Evolutionary conservation across 2,888 invertebrate species (phyloP).

Genomic region (Panopea generosa): DNA sequence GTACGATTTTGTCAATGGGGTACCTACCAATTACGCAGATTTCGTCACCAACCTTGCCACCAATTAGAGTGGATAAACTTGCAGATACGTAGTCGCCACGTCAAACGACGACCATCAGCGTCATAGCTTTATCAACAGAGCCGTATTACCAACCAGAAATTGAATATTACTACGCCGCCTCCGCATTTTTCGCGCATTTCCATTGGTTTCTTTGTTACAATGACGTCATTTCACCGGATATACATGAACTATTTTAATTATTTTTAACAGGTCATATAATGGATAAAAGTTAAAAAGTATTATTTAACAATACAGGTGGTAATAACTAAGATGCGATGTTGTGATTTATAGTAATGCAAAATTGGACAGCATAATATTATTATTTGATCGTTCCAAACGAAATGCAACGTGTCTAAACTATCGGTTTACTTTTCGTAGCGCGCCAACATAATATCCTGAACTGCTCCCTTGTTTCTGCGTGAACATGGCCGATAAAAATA

Average conservation of each 20-base stretch:
- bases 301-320: no score
- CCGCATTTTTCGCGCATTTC: not conserved
- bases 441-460: no score
- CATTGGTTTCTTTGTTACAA: constrained; percentile 33
- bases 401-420: no score
- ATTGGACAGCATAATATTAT: no score
- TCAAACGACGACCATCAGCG: constrained; percentile 84
- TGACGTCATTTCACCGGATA: constrained; percentile 47
- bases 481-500: no score
- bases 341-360: no score
- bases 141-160: constrained; percentile 64
- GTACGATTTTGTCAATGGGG: constrained; percentile 80
- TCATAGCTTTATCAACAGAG: constrained; percentile 80
- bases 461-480: no score
- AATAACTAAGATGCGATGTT: no score
- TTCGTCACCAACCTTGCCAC: constrained; percentile 97
- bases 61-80: constrained; percentile 96
- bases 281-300: no score
- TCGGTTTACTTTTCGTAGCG: no score
- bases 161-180: constrained; percentile 68
- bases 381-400: no score
- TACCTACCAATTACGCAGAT: constrained; percentile 93
- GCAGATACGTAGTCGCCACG: constrained; percentile 91
- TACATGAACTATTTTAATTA: constrained; percentile 6
- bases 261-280: no score